Evolutionary conservation across 2,888 invertebrate species (phyloP), one percentile per base, ranked within the genome.

Genomic region (Zele albiditarsus): DNA sequence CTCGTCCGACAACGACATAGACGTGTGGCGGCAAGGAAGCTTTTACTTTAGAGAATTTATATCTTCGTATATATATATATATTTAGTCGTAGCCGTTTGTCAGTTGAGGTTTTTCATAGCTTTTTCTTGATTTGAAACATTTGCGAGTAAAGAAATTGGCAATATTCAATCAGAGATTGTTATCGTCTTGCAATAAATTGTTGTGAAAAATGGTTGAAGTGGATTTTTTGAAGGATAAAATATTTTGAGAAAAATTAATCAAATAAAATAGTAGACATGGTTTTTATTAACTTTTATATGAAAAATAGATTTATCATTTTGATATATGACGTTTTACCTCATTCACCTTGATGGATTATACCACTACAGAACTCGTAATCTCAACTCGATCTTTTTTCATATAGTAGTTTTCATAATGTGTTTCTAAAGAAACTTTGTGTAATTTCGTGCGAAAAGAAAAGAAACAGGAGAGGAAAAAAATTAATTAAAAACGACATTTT

Each of bases 1-100:
- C 42, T n/a, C 66, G 66, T 66, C 23, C 42, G 42, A 42, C 42
- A 66, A 66, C 66, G n/a, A 38, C 42, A n/a, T 16, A 38, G 12
- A 63, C 31, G 20, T 46, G 46, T 14, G 46, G 5, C n/a, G 5
- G 38, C 38, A 46, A 46, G 4, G 46, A 16, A 46, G 46, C n/a
- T 46, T 46, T 46, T 46, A 46, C 46, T 46, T 46, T 10, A 46
- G n/a, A 46, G n/a, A n/a, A 46, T 46, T 46, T 46, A 46, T 46
- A 38, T 46, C 4, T 46, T n/a, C 5, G n/a, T 46, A 42, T 42
- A 16, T n/a, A 46, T 46, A 3, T 46, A n/a, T 46, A n/a, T 38
- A 46, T 46, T 2, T n/a, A 0, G n/a, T 46, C 14, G 46, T 46
- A n/a, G 16, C 6, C 33, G 31, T 63, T 63, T 63, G 38, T 31